phyloP scores from a whole-genome alignment of 2,888 invertebrate genomes.

The Rhingia rostrata region DNA sequence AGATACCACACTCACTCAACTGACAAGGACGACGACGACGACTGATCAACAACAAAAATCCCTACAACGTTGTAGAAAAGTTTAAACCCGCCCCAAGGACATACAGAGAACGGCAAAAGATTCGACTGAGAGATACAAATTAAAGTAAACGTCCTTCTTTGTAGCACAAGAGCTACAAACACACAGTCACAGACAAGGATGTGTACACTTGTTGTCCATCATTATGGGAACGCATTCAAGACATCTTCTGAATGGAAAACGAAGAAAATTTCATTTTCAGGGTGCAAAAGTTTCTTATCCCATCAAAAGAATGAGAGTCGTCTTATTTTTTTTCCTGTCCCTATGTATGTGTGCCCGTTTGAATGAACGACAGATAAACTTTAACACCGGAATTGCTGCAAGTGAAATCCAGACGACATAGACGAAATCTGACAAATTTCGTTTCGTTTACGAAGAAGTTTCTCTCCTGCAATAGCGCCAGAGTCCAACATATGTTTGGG shows the following conservation, averaged over 20 bases:
- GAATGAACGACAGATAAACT: conserved; percentile 33
- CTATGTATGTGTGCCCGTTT: conserved; percentile 5
- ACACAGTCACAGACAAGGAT: conserved; percentile 20
- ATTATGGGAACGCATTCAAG: conserved; percentile 66
- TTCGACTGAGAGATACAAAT: conserved; percentile 67
- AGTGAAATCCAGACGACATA: conserved; percentile 74
- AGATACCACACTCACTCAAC: conserved; percentile 15
- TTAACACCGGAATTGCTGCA: conserved; percentile 71
- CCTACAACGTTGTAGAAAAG: conserved; percentile 60
- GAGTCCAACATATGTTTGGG: background rate
- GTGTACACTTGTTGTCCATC: conserved; percentile 67
- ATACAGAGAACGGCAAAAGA: conserved; percentile 51
- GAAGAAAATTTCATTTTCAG: conserved; percentile 62
- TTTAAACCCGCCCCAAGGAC: conserved; percentile 70
- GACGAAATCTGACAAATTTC: conserved; percentile 73
- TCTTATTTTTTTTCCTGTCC: background rate
- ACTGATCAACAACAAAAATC: conserved; percentile 52
- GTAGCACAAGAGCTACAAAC: conserved; percentile 2
- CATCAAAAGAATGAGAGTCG: conserved; percentile 55
- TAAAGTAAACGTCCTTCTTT: conserved; percentile 72
- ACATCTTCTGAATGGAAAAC: conserved; percentile 27
- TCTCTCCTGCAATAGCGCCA: conserved; percentile 37
- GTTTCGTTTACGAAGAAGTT: conserved; percentile 64
- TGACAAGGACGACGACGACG: background rate
- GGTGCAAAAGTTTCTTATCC: conserved; percentile 68